Percentiles rank a stretch among this genome's conserved stretches.
phyloP scores from a whole-genome alignment of 2,888 invertebrate species.

The Lycophotia porphyrea region DNA sequence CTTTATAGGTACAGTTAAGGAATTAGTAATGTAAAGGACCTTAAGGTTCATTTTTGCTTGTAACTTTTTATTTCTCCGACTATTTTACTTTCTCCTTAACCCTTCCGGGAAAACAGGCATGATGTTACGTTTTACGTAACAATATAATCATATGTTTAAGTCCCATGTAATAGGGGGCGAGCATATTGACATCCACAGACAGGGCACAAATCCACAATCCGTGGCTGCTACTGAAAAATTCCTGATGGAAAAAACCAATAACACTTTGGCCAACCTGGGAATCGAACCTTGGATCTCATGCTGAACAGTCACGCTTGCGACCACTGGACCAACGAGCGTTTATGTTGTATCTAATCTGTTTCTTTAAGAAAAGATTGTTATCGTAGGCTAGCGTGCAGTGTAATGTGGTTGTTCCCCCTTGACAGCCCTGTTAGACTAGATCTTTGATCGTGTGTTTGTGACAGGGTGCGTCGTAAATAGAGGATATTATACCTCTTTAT shows the following conservation, averaged over 20 bases:
- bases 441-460: slow-evolving; percentile 9
- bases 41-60: background rate
- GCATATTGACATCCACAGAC: too few species aligned
- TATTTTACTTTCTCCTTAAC: too few species aligned
- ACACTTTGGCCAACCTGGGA: too few species aligned
- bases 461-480: slow-evolving; percentile 20
- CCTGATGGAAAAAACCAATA: too few species aligned
- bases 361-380: slow-evolving; percentile 4
- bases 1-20: background rate
- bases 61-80: background rate
- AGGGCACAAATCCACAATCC: too few species aligned
- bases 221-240: too few species aligned
- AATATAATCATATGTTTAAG: too few species aligned
- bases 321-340: background rate
- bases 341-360: slow-evolving; percentile 1
- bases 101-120: background rate
- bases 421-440: slow-evolving; percentile 16
- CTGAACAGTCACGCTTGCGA: too few species aligned
- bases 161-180: too few species aligned
- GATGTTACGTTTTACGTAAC: background rate
- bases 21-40: background rate
- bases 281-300: too few species aligned
- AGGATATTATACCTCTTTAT: background rate
- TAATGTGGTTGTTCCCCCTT: slow-evolving; percentile 21
- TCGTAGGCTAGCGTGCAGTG: slow-evolving; percentile 2